phyloP scores from a whole-genome alignment of 1,140 invertebrate genomes.

The Spodoptera litura region DNA sequence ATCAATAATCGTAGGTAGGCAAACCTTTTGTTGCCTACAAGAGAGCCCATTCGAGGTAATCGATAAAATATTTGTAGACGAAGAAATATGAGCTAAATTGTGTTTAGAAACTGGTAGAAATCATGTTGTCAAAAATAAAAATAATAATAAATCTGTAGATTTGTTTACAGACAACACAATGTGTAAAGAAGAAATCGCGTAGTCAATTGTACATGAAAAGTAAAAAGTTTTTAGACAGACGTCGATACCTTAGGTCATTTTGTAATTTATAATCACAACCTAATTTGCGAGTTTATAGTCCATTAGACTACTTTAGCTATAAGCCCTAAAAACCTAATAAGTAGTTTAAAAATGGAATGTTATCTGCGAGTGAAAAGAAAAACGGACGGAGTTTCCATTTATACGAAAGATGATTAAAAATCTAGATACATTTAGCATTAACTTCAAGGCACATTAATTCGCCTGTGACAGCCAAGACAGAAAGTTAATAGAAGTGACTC shows the following conservation, averaged over 20 bases:
- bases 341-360: constrained; percentile 7
- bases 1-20: too few relatives aligned
- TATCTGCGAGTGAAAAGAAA: not conserved
- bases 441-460: not conserved
- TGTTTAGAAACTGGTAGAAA: not conserved
- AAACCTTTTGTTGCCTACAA: not conserved
- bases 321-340: not conserved
- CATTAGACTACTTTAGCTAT: constrained; percentile 19
- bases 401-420: not conserved
- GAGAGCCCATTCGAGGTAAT: constrained; percentile 9
- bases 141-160: not conserved
- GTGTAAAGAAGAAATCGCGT: not conserved
- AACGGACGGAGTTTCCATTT: not conserved
- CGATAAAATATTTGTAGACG: not conserved
- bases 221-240: not conserved
- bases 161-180: not conserved
- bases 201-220: not conserved
- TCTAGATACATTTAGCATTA: not conserved
- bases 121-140: not conserved
- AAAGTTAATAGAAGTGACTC: not conserved
- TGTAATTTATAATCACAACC: constrained; percentile 48
- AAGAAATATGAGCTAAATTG: not conserved
- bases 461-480: not conserved
- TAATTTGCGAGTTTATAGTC: constrained; percentile 46
- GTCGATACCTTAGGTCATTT: constrained; percentile 11